These are phyloP conservation scores for Scaptomyza caliginosa DNA, from an alignment of 2,888 invertebrate genomes.

Conservation along the genomic window DNA sequence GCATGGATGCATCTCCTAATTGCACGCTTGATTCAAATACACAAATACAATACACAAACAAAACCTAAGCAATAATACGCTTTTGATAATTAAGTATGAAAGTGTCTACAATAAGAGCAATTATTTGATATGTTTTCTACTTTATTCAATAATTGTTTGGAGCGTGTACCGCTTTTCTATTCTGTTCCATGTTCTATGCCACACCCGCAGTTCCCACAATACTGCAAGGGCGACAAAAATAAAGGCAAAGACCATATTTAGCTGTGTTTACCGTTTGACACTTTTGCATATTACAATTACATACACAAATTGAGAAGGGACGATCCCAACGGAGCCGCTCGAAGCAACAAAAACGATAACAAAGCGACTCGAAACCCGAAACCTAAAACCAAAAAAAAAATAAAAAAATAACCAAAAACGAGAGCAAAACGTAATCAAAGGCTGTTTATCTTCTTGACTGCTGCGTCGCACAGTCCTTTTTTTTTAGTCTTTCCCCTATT, in stretches of 20 bases:
- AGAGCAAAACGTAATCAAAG: conserved; percentile 61
- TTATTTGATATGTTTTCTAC: no score
- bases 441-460: conserved; percentile 73
- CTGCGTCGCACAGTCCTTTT: conserved; percentile 21
- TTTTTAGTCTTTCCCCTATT: not conserved
- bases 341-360: conserved; percentile 27
- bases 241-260: not conserved
- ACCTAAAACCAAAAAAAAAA: not conserved
- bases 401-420: not conserved
- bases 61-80: no score
- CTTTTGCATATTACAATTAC: conserved; percentile 33
- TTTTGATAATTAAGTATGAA: no score
- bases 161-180: not conserved
- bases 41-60: not conserved
- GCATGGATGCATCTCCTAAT: not conserved
- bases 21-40: not conserved
- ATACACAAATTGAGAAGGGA: conserved; percentile 18
- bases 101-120: no score
- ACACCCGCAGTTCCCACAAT: conserved; percentile 7
- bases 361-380: conserved; percentile 1
- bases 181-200: not conserved
- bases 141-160: no score
- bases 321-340: conserved; percentile 15
- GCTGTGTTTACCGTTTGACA: conserved; percentile 33
- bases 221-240: not conserved